Base-by-base conservation (phyloP, 2,113 vertebrate genomes). In the Hepsetus odoe region DNA sequence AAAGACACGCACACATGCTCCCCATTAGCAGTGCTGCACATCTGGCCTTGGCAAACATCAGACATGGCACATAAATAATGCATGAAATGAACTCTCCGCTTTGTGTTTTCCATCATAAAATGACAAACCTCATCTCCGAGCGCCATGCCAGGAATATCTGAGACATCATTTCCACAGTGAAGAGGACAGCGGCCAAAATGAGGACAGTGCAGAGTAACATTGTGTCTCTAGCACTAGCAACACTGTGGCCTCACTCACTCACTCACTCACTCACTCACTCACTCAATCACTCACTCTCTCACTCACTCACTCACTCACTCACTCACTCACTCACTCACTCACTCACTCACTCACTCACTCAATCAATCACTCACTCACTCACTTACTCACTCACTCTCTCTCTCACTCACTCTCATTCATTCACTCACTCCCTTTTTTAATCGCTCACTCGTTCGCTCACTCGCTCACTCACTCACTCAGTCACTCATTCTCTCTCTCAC, bases 71-170 rank as follows among this genome's bases (percentile, higher is more conserved):
- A 71, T 79, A 75, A 59, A 78, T 71, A 81, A 78, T 79, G 30
- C 58, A 81, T 20, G 8, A 44, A 30, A n/a, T 35, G 26, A 75
- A 65, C 16, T 65, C 20, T 69, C 35, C 8, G 73, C 79, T 89
- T 85, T 85, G 82, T 87, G 72, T 66, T 58, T 72, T 49, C 79
- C 42, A 76, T 75, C 83, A 82, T 28, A 86, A 86, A 75, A 53
- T 76, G 82, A 88, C 84, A 85, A 65, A 73, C 51, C 65, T 69
- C 5, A 51, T 67, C 64, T 70, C 30, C 46, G 70, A 78, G 76
- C 65, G 72, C 76, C 24, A 67, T 68, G 38, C 30, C 49, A 10
- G 75, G 82, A 80, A 76, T 49, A 42, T 72, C 49, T 46, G 32
- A 77, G 71, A 84, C 82, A 77, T 84, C 6, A 84, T 86, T 83